Percentiles rank a stretch among this genome's conserved stretches.
phyloP scores from a whole-genome alignment of 2,888 invertebrate species.

The Leucoma salicis region DNA sequence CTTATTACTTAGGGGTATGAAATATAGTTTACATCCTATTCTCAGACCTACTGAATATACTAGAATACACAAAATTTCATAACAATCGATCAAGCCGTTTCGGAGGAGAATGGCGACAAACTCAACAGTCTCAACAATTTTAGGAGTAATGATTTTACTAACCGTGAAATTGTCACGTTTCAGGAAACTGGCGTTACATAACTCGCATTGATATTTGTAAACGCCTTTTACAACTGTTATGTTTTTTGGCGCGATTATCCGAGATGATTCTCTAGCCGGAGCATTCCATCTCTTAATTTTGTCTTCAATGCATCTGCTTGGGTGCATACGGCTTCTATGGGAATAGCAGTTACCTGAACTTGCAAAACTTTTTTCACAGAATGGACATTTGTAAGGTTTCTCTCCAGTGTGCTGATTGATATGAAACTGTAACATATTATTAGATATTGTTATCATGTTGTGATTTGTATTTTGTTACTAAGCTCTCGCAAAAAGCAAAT shows the following conservation, averaged over 20 bases:
- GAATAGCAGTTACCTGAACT: constrained; percentile 89
- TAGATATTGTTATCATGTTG: no score
- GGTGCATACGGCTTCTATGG: constrained; percentile 87
- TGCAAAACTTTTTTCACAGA: constrained; percentile 87
- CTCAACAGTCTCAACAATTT: no score
- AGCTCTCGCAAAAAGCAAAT: no score
- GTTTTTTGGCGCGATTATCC: constrained; percentile 19
- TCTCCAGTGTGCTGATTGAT: constrained; percentile 89
- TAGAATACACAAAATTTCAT: no score
- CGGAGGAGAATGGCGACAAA: no score
- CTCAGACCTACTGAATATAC: no score
- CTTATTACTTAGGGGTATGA: no score
- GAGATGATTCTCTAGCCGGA: constrained; percentile 13
- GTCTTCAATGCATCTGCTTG: constrained; percentile 64
- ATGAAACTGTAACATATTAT: constrained; percentile 84
- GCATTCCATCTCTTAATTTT: constrained; percentile 21
- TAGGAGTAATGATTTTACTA: constrained; percentile 29
- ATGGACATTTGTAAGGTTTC: constrained; percentile 87
- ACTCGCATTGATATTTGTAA: constrained; percentile 55
- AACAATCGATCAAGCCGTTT: no score
- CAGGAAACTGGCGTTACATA: constrained; percentile 61
- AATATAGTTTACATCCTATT: no score
- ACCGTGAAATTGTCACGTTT: constrained; percentile 64
- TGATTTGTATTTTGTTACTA: no score
- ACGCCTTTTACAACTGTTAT: constrained; percentile 42